Base-by-base conservation (phyloP, 2,113 vertebrate genomes). In the Nothocercus nigrocapillus region DNA sequence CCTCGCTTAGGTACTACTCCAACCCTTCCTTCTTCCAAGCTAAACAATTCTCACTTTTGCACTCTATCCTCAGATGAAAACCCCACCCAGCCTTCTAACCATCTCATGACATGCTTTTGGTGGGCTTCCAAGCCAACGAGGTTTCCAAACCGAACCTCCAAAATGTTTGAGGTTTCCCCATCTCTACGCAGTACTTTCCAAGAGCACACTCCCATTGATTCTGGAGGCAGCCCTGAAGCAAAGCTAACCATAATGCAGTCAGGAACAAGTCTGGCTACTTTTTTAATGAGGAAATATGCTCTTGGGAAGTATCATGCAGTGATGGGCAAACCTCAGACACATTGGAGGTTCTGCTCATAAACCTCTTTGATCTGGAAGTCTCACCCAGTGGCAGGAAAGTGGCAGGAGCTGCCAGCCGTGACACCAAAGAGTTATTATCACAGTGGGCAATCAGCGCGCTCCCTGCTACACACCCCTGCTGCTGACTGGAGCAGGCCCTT, bases 131-230 rank as follows among this genome's bases (percentile, higher is more conserved):
- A 94, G 95, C 97, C 97, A 94, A 94, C 90, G 95, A 97, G 97
- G 96, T 95, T 97, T 97, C 96, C 94, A 97, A 32, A 58, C 89
- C 36, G 96, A 97, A 97, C 96, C 96, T 97, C 94, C 92, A 96
- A 96, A 96, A 97, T 88, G 93, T 96, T 82, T 97, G 97, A 97
- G 97, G 97, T 97, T 97, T 97, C 92, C 96, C 96, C 96, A 97
- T 96, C 93, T 89, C 95, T 70, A 95, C 17, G 2, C 21, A 96
- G 92, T 77, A 53, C 85, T 96, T 96, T 97, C 97, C 96, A 97
- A 96, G 89, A 97, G 97, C 93, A 97, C 82, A 97, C 96, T 97
- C 96, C 96, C 96, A 95, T 75, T 88, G 97, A 93, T 93, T 94
- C 96, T 93, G 92, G 85, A 95, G 94, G 90, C 96, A 92, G 94